Conservation (phyloP, 2,797 vertebrate genomes). For the Lerista edwardsae region DNA sequence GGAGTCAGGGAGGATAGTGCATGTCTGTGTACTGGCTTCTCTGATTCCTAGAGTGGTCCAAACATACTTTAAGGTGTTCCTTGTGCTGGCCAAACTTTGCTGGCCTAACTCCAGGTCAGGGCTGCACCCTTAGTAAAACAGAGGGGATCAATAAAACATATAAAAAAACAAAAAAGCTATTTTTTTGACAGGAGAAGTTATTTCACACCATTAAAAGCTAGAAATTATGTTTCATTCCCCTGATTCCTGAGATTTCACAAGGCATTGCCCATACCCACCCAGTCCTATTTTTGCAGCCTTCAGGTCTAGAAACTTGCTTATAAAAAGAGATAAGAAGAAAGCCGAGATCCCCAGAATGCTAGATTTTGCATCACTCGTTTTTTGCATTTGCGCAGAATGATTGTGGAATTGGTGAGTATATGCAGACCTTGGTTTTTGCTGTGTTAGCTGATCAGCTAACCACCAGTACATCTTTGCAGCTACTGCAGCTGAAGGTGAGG, state of each 20-base stretch:
- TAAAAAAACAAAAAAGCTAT: too few relatives aligned
- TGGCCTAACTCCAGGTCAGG: too few relatives aligned
- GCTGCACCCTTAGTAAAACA: too few relatives aligned
- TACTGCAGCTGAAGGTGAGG: background rate
- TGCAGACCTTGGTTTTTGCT: background rate
- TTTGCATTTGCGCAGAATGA: background rate
- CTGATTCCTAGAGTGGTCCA: too few relatives aligned
- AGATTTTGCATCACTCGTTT: background rate
- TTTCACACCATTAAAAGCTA: background rate
- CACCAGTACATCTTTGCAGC: rapidly evolving
- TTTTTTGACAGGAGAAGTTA: background rate
- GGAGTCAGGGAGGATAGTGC: too few relatives aligned
- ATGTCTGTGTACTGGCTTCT: too few relatives aligned
- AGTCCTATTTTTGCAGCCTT: background rate
- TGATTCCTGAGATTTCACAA: background rate
- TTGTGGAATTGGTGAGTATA: background rate
- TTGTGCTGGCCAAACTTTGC: too few relatives aligned
- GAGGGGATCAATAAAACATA: too few relatives aligned
- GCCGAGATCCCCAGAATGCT: background rate
- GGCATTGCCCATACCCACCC: background rate
- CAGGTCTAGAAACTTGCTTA: background rate
- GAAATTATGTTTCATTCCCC: background rate
- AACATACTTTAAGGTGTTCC: too few relatives aligned
- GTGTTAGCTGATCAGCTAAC: background rate
- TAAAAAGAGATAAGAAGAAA: background rate